Percentiles rank a stretch among this genome's conserved stretches.
phyloP scores from a whole-genome alignment of 2,113 vertebrate genomes.

The Chiloscyllium plagiosum region DNA sequence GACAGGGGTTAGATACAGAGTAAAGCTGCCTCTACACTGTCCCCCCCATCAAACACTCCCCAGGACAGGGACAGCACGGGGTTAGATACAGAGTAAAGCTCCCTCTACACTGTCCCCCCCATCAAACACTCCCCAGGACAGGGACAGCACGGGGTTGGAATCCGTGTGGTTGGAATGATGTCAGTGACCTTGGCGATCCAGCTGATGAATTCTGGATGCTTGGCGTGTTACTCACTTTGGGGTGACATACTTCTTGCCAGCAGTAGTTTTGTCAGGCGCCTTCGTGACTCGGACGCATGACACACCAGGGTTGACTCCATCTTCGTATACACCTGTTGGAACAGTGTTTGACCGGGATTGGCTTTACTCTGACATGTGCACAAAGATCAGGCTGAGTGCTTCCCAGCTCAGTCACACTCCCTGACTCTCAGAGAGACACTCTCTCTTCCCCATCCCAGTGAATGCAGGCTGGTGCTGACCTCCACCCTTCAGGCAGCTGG shows the following conservation, averaged over 20 bases:
- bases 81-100: too few species aligned
- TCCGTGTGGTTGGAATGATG: neutral
- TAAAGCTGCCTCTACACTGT: too few species aligned
- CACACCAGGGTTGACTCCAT: conserved; percentile 66
- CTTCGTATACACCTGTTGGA: conserved; percentile 68
- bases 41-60: neutral
- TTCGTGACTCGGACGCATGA: conserved; percentile 76
- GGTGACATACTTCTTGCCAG: conserved; percentile 48
- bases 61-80: neutral
- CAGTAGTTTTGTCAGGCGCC: conserved; percentile 50
- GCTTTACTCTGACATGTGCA: too few species aligned
- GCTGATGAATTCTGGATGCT: neutral
- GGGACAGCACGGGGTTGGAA: neutral
- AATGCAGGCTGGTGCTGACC: neutral
- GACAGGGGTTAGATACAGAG: too few species aligned
- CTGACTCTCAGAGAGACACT: neutral
- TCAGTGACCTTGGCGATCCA: neutral
- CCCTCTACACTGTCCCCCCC: too few species aligned
- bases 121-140: neutral
- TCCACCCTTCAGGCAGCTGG: neutral
- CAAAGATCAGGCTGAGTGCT: neutral
- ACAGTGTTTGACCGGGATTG: neutral
- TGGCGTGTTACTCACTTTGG: conserved; percentile 61
- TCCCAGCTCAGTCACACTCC: neutral
- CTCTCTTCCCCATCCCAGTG: too few species aligned